Conservation (phyloP, 2,113 vertebrate genomes). For the Ahaetulla prasina region DNA sequence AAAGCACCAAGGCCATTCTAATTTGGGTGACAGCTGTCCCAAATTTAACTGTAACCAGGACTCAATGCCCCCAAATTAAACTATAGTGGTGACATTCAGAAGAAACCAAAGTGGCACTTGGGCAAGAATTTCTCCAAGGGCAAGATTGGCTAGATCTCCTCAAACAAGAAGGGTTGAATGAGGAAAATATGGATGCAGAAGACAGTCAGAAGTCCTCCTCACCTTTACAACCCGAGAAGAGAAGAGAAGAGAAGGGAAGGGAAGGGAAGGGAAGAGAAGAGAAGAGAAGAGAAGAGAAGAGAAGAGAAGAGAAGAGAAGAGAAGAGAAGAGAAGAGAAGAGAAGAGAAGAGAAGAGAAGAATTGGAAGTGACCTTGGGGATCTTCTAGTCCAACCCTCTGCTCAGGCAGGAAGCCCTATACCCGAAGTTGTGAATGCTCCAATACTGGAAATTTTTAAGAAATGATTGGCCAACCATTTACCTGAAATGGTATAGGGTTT, state of each 20-base stretch:
- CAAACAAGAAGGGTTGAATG: not conserved
- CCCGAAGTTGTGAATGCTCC: too few relatives aligned
- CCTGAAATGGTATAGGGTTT: too few relatives aligned
- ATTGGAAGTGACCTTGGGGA: not conserved
- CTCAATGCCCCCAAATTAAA: not conserved
- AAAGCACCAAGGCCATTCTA: not conserved
- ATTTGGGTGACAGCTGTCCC: not conserved
- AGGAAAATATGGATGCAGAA: not conserved
- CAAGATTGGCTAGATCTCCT: not conserved
- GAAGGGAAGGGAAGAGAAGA: not conserved
- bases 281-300: not conserved
- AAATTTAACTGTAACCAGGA: not conserved
- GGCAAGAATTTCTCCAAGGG: not conserved
- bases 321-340: not conserved
- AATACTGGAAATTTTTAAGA: too few relatives aligned
- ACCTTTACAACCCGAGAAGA: not conserved
- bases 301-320: not conserved
- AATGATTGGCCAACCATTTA: too few relatives aligned
- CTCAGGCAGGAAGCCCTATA: not conserved
- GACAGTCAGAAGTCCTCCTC: not conserved
- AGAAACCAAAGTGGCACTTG: not conserved
- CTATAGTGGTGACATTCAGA: not conserved
- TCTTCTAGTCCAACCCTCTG: not conserved
- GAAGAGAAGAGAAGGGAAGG: not conserved
- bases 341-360: not conserved